A percentile compares a stretch with the other conserved stretches of the same genome.
phyloP scores from a whole-genome alignment of 2,888 invertebrate species.

The Diarsia rubi region DNA sequence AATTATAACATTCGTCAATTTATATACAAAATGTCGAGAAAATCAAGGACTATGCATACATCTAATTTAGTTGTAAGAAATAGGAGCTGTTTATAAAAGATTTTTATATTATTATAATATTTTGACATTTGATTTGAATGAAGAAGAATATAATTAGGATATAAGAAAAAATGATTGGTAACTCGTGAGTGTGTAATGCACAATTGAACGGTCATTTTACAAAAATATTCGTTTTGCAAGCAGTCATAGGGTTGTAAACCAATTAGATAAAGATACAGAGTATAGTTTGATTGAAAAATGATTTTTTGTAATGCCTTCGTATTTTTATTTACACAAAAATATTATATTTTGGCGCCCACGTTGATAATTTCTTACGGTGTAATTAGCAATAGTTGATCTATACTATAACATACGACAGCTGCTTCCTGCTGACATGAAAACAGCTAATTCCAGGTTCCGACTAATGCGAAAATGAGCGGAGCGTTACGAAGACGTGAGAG shows the following conservation, averaged over 20 bases:
- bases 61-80: conserved; percentile 54
- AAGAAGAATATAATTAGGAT: conserved; percentile 53
- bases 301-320: conserved; percentile 67
- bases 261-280: conserved; percentile 58
- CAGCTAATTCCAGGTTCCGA: conserved; percentile 16
- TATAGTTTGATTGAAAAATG: conserved; percentile 69
- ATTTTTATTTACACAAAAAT: conserved; percentile 64
- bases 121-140: conserved; percentile 65
- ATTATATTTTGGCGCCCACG: conserved; percentile 63
- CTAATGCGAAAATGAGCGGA: neutral
- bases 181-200: conserved; percentile 43
- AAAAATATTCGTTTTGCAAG: conserved; percentile 43
- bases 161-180: conserved; percentile 65
- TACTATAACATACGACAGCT: conserved; percentile 23
- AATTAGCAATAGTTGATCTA: conserved; percentile 45
- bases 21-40: conserved; percentile 69
- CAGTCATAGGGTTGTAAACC: conserved; percentile 36
- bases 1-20: conserved; percentile 73
- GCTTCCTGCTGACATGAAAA: conserved; percentile 34
- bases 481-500: neutral
- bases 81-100: conserved; percentile 53
- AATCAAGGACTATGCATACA: conserved; percentile 58
- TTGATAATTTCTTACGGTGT: conserved; percentile 44
- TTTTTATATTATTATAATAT: conserved; percentile 47
- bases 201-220: conserved; percentile 48